Base-by-base conservation (phyloP, 2,797 vertebrate species). In the Gouania willdenowi region DNA sequence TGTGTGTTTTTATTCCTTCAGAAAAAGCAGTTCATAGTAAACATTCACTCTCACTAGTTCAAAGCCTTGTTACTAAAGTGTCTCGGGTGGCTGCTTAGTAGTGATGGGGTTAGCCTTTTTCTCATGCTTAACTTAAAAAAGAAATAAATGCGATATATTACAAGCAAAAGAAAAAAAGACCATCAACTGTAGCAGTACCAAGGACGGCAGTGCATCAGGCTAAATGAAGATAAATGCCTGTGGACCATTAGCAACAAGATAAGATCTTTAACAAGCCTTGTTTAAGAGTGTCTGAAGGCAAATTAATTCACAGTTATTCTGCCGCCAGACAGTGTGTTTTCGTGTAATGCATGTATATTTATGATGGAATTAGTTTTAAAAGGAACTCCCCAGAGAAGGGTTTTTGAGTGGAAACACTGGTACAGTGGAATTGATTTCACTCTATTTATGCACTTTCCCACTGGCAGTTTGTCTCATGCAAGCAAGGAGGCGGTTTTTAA, bases 231-330 rank as follows among this genome's bases (percentile, higher is more conserved):
- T 82, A 85, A 89, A 89, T 78, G 83, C 84, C 83, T 79, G 71
- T 77, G 81, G 86, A 86, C 85, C 86, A 87, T 89, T 89, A 89
- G 85, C 82, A 85, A 76, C 66, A 63, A 86, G 87, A 89, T 87
- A 89, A 84, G 83, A 89, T 88, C 87, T 90, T 84, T 87, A 89
- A 89, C 87, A 88, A 87, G 86, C 71, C 83, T 79, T 84, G 84
- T 87, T 88, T 88, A 87, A 87, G 82, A 88, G 85, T 69, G 85
- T 89, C 85, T 86, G 82, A 87, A 89, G 81, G 83, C 87, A 88
- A 91, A 91, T 88, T 86, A 88, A 89, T 88, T 88, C 86, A 80
- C 82, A 85, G 86, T 81, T 86, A 81, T 69, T 79, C 75, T 20
- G 66, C 75, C 64, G 68, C 77, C 83, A 79, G 84, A 87, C 81